Evolutionary conservation across 2,797 vertebrate species (phyloP).

Genomic region (Bucorvus abyssinicus): DNA sequence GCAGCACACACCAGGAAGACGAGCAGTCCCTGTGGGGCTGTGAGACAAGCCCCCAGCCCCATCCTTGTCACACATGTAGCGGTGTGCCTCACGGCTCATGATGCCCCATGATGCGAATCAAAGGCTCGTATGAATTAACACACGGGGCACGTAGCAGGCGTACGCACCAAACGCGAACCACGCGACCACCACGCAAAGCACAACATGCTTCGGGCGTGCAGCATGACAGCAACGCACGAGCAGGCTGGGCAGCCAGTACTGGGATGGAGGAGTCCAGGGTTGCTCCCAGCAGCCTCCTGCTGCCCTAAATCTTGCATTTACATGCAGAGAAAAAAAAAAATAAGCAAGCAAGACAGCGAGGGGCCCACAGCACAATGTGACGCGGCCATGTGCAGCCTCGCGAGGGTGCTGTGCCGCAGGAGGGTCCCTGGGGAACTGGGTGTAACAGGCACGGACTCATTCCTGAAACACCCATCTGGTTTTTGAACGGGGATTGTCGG

Average conservation of each 20-base stretch:
- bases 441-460: not conserved
- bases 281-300: not conserved
- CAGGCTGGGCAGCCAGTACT: not conserved
- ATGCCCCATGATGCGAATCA: rapidly evolving
- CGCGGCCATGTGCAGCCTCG: not conserved
- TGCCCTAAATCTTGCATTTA: not conserved
- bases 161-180: not conserved
- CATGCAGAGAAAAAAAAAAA: not conserved
- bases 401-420: not conserved
- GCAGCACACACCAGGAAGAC: rapidly evolving
- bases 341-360: not conserved
- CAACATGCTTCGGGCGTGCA: rapidly evolving
- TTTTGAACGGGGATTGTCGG: not conserved
- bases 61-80: not conserved
- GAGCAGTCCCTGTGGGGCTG: not conserved
- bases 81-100: not conserved
- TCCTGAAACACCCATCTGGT: not conserved
- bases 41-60: not conserved
- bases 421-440: not conserved
- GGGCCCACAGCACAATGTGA: not conserved
- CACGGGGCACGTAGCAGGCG: not conserved
- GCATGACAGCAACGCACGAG: rapidly evolving
- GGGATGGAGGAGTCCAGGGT: rapidly evolving
- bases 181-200: not conserved
- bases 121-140: not conserved